phyloP scores from a whole-genome alignment of 2,888 invertebrate genomes.

The Embidobia sp. region DNA sequence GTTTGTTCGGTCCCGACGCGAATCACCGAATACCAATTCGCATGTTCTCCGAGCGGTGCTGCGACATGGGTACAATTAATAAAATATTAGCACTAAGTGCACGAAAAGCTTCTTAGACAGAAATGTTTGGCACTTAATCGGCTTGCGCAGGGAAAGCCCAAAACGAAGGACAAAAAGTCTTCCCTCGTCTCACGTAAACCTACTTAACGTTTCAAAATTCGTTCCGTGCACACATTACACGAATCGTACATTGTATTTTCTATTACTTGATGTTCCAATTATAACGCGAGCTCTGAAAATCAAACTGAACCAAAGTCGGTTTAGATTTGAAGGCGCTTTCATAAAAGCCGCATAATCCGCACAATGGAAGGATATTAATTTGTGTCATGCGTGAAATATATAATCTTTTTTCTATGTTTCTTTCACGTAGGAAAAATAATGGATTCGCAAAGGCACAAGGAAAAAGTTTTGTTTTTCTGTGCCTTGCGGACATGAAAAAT shows the following conservation, averaged over 20 bases:
- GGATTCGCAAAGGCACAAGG: no score
- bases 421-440: no score
- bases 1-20: conserved; percentile 38
- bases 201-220: conserved; percentile 16
- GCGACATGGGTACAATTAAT: conserved; percentile 71
- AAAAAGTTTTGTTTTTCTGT: no score
- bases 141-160: conserved; percentile 21
- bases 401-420: no score
- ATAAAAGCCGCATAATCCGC: no score
- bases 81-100: conserved; percentile 75
- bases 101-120: conserved; percentile 73
- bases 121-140: conserved; percentile 67
- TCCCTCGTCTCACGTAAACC: conserved; percentile 30
- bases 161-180: conserved; percentile 2
- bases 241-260: conserved; percentile 35
- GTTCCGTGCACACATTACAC: conserved; percentile 19
- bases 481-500: no score
- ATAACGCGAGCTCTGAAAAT: no score
- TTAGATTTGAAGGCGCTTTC: no score
- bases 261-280: no score
- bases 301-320: no score
- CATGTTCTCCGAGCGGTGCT: conserved; percentile 23
- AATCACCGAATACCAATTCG: conserved; percentile 14
- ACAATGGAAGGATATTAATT: no score
- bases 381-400: no score